Percentiles rank a stretch among this genome's conserved stretches.
These are phyloP conservation scores for Wiebesia pumilae DNA, from an alignment of 1,140 invertebrate genomes.

Conservation along the genomic window DNA sequence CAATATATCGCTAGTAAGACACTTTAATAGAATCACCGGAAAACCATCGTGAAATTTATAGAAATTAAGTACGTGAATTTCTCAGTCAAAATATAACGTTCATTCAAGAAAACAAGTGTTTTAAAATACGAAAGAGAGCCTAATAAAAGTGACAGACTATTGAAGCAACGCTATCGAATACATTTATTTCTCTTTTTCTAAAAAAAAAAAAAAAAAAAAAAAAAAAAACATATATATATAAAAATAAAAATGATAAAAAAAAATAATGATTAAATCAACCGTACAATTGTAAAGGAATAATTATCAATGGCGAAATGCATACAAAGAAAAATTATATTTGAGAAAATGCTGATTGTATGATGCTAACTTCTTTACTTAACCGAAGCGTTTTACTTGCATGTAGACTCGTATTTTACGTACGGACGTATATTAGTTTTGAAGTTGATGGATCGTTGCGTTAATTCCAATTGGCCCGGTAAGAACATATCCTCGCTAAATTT, in stretches of 20 bases:
- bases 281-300: constrained; percentile 39
- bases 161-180: constrained; percentile 42
- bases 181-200: constrained; percentile 45
- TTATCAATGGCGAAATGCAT: constrained; percentile 41
- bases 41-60: constrained; percentile 8
- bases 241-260: no score
- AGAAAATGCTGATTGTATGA: constrained; percentile 40
- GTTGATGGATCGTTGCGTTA: constrained; percentile 47
- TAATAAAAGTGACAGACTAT: constrained; percentile 46
- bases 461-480: constrained; percentile 43
- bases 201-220: constrained; percentile 30
- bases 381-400: constrained; percentile 44
- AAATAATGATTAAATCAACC: no score
- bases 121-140: constrained; percentile 34
- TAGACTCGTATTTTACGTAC: constrained; percentile 39
- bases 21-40: constrained; percentile 31
- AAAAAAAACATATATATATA: no score
- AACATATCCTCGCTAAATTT: constrained; percentile 55
- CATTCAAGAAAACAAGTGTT: constrained; percentile 18
- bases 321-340: constrained; percentile 42
- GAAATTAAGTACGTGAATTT: constrained; percentile 40
- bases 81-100: constrained; percentile 39
- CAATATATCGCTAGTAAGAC: constrained; percentile 33
- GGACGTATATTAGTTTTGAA: constrained; percentile 35
- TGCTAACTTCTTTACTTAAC: constrained; percentile 45